Evolutionary conservation across 1,140 invertebrate species (phyloP).

Genomic region (Atopsyche davidsoni): DNA sequence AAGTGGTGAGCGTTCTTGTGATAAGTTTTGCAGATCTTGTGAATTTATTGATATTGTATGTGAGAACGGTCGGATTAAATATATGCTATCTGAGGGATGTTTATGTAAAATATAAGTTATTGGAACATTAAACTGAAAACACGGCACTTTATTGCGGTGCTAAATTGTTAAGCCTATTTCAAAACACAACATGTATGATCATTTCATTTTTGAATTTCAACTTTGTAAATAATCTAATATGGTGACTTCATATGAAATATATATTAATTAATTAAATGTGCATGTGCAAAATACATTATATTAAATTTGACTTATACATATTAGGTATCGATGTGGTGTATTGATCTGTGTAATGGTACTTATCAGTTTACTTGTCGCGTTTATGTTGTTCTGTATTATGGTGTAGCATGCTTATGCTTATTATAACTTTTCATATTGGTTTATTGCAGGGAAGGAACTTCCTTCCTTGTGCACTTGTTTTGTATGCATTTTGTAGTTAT

Average conservation of each 20-base stretch:
- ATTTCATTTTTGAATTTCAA: neutral
- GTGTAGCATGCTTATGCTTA: no score
- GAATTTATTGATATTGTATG: slow-evolving; percentile 5
- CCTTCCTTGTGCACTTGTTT: slow-evolving; percentile 18
- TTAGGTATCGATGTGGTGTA: no score
- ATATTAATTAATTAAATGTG: no score
- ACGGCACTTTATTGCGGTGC: slow-evolving; percentile 12
- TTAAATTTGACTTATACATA: no score
- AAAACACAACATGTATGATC: slow-evolving; percentile 1
- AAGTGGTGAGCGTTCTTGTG: slow-evolving; percentile 7
- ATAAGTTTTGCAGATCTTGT: slow-evolving; percentile 11
- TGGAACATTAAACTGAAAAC: slow-evolving; percentile 4
- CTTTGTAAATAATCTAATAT: neutral
- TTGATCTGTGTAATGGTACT: no score
- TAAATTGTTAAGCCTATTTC: neutral
- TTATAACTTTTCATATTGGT: no score
- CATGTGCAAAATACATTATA: no score
- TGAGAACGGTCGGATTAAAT: neutral
- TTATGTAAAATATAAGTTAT: slow-evolving; percentile 8
- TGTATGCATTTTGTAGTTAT: slow-evolving; percentile 24
- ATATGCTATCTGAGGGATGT: slow-evolving; percentile 7
- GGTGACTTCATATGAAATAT: no score
- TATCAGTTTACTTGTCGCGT: no score
- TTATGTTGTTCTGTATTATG: no score
- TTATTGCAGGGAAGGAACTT: no score